These are phyloP conservation scores for Protaetia brevitarsis DNA, from an alignment of 1,140 invertebrate species.

Conservation along the genomic window DNA sequence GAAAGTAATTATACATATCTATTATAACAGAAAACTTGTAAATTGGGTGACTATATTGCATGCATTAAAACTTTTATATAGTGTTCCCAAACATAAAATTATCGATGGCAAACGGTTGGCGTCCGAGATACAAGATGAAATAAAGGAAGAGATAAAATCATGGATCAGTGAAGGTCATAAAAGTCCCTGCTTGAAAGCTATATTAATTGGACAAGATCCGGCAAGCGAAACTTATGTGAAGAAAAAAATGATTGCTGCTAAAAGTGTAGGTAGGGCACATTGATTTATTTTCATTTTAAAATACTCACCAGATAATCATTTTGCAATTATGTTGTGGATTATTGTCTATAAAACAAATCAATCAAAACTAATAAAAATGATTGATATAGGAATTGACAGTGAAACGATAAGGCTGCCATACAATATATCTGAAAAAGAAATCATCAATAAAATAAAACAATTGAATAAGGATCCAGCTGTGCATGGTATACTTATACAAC, in stretches of 20 bases:
- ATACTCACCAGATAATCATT: background rate
- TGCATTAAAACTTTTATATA: too few species aligned
- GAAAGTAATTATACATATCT: too few species aligned
- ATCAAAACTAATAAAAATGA: too few species aligned
- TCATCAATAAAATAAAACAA: constrained; percentile 62
- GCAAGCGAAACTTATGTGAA: constrained; percentile 80
- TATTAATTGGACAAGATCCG: constrained; percentile 81
- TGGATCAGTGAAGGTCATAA: constrained; percentile 63
- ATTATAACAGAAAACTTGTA: too few species aligned
- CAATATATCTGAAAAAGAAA: constrained; percentile 60
- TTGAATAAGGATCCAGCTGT: constrained; percentile 69
- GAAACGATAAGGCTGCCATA: constrained; percentile 45
- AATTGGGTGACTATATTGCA: too few species aligned
- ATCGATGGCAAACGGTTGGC: constrained; percentile 79
- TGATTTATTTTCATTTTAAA: background rate
- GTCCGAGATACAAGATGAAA: constrained; percentile 68
- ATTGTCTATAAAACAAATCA: too few species aligned
- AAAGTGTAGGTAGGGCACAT: constrained; percentile 58
- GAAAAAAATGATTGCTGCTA: constrained; percentile 73
- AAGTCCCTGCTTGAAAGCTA: constrained; percentile 72
- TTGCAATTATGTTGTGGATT: too few species aligned
- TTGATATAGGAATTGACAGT: constrained; percentile 59
- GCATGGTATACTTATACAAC: constrained; percentile 82
- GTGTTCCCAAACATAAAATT: too few species aligned
- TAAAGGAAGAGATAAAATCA: constrained; percentile 64